A percentile compares a stretch with the other conserved stretches of the same genome.
phyloP scores from a whole-genome alignment of 2,113 vertebrate genomes.

The Chroicocephalus ridibundus region DNA sequence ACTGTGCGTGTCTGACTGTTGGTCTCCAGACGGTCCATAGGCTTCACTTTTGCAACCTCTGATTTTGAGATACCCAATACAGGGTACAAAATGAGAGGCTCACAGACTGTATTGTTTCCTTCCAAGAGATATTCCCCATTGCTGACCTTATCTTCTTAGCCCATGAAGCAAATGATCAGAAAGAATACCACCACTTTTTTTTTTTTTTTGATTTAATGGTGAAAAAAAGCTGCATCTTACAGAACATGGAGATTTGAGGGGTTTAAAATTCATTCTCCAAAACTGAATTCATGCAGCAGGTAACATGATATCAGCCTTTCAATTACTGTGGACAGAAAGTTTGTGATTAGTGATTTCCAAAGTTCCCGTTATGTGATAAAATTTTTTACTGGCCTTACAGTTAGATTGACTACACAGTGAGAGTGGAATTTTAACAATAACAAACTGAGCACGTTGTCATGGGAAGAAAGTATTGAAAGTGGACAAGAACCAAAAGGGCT shows the following conservation, averaged over 20 bases:
- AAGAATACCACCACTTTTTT: not conserved
- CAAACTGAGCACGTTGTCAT: not conserved
- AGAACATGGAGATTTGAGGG: not conserved
- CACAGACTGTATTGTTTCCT: not conserved
- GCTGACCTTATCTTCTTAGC: not conserved
- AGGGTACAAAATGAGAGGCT: not conserved
- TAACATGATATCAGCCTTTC: not conserved
- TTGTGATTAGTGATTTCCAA: not conserved
- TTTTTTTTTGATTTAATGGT: not conserved
- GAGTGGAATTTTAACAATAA: conserved; percentile 9
- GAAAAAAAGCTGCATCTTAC: not conserved
- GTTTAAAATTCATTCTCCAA: not conserved
- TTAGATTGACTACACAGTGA: not conserved
- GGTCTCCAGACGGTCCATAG: not conserved
- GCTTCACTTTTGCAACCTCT: not conserved
- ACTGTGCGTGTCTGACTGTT: not conserved
- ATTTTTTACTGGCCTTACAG: not conserved
- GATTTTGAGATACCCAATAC: not conserved
- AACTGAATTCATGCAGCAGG: not conserved
- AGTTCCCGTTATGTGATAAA: not conserved
- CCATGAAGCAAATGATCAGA: not conserved
- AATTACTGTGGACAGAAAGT: not conserved
- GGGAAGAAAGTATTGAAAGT: conserved; percentile 1
- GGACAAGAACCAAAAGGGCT: conserved; percentile 3
- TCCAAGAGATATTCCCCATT: not conserved